These are phyloP conservation scores for Dicaeum eximium DNA, from an alignment of 2,113 vertebrate species.

Conservation along the genomic window DNA sequence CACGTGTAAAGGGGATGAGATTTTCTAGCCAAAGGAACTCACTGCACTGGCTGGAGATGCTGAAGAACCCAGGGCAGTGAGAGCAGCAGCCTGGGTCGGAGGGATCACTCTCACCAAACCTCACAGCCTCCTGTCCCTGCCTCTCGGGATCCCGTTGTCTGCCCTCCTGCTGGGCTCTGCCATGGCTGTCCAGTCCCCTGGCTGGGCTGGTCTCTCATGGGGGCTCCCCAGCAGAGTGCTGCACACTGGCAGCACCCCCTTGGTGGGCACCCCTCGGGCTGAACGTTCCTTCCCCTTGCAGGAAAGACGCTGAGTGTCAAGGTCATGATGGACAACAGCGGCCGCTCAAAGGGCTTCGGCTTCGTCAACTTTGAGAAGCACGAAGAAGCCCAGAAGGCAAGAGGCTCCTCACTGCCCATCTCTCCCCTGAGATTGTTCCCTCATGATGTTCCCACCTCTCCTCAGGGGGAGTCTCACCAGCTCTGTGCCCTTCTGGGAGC, in stretches of 20 bases:
- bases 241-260: fast-evolving
- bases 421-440: not conserved
- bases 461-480: fast-evolving
- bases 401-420: not conserved
- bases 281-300: slow-evolving; percentile 11
- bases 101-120: fast-evolving
- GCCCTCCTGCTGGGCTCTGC: not conserved
- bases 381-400: slow-evolving; percentile 92
- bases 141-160: fast-evolving
- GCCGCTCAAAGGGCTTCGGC: slow-evolving; percentile 88
- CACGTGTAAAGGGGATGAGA: not conserved
- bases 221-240: fast-evolving
- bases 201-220: fast-evolving
- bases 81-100: not conserved
- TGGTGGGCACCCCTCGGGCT: fast-evolving
- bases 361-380: slow-evolving; percentile 95
- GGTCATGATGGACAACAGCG: slow-evolving; percentile 87
- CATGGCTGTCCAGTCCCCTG: fast-evolving
- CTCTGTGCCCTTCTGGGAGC: not conserved
- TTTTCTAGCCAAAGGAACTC: not conserved
- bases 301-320: slow-evolving; percentile 90
- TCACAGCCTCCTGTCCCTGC: not conserved
- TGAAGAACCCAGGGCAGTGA: not conserved
- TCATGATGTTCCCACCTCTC: not conserved
- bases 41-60: fast-evolving